Evolutionary conservation across 2,113 vertebrate species (phyloP), one percentile per base, ranked within the genome.

Genomic region (Himantopus leucocephalus): DNA sequence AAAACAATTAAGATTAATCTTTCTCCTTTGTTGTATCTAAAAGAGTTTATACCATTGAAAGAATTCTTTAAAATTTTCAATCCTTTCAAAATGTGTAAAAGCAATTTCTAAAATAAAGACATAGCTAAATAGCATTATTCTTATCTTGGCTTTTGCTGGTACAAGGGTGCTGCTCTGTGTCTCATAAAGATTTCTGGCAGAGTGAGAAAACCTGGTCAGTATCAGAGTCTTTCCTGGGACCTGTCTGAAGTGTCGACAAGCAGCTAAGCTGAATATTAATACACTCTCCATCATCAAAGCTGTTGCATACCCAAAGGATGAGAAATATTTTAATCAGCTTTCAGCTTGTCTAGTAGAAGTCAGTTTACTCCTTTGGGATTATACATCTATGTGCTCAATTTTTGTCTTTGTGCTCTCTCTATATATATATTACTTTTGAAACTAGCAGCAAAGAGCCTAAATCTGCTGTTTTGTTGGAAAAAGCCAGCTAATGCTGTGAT

Each of bases 321-420:
- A 98, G 97, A 98, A 98, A 98, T 98, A 98, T 98, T 98, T 98
- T 98, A 98, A 98, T 98, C 98, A 98, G 98, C 97, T 98, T 98
- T 94, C 97, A 94, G 97, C 97, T 97, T 98, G 98, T 97, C 97
- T 98, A 92, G 94, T 10, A 88, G 96, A 98, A 98, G 97, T 97
- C 96, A 92, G 97, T 98, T 96, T 97, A 97, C 70, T 98, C 97
- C 97, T 96, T 41, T 22, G 97, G 97, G 97, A 98, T 92, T 97
- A 95, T 75, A 95, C 70, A 95, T 96, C 94, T 96, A 94, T 95
- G 84, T 94, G 95, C 95, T 98, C 82, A 76, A 92, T 96, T 97
- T 94, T 97, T 97, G 97, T 95, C 96, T 97, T 90, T 2, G 3
- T 0, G 1, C 29, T 24, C 63, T 70, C 13, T 58, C 73, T 78